These are phyloP conservation scores for rabbit (Oryctolagus cuniculus) DNA, from an alignment of 2,113 vertebrate genomes.

Conservation along the genomic window DNA sequence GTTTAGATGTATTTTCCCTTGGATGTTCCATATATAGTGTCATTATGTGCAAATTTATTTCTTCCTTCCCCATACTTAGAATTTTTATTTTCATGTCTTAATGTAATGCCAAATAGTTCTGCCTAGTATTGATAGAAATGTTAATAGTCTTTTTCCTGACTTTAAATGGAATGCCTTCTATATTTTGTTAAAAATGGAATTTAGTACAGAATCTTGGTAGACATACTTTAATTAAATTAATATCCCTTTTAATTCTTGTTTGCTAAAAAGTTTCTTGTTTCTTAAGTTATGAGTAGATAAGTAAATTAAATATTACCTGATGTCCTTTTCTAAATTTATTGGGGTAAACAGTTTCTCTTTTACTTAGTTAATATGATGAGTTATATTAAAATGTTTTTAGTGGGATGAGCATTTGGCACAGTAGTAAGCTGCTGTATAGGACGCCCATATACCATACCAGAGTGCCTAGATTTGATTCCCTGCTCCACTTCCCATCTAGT, in stretches of 20 bases:
- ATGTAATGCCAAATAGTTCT: background rate
- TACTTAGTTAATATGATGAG: background rate
- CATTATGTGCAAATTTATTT: background rate
- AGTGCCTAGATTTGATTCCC: too few species aligned
- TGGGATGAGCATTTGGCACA: too few species aligned
- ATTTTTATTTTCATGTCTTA: background rate
- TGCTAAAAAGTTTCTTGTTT: background rate
- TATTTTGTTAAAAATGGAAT: slow-evolving; percentile 35
- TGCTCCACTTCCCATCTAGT: too few species aligned
- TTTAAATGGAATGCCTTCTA: background rate
- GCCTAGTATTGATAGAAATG: background rate
- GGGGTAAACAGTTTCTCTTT: background rate
- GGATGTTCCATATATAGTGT: background rate
- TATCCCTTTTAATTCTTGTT: background rate
- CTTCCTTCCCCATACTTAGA: background rate
- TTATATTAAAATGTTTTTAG: slow-evolving; percentile 6
- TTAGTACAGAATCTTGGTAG: background rate
- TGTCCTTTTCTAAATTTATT: slow-evolving; percentile 28
- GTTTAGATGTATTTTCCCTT: slow-evolving; percentile 13
- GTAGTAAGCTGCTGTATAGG: too few species aligned
- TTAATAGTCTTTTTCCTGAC: slow-evolving; percentile 8
- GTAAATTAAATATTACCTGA: background rate
- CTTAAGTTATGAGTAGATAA: slow-evolving; percentile 5
- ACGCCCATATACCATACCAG: too few species aligned
- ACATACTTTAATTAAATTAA: slow-evolving; percentile 3